These are phyloP conservation scores for Clarias gariepinus DNA, from an alignment of 2,113 vertebrate species.

Conservation along the genomic window DNA sequence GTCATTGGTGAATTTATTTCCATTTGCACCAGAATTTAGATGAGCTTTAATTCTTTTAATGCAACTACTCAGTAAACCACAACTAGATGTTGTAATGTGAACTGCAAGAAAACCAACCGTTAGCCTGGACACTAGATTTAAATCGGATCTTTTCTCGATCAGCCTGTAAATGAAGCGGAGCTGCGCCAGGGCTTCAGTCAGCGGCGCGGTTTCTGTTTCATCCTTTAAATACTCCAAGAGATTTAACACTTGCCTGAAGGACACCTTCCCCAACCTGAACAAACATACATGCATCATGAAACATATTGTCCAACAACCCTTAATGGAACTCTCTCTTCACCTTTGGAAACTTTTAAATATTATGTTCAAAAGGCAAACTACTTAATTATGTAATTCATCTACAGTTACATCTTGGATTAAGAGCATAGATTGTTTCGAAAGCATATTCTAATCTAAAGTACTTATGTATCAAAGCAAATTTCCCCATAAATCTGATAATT, in stretches of 20 bases:
- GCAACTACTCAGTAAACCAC: background rate
- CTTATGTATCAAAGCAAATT: too few species aligned
- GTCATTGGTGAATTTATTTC: background rate
- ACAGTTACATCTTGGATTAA: too few species aligned
- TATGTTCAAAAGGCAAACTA: background rate
- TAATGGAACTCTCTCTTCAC: background rate
- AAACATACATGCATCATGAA: background rate
- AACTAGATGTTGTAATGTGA: too few species aligned
- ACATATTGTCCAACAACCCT: background rate
- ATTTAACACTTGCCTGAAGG: conserved; percentile 77
- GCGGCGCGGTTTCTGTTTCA: conserved; percentile 80
- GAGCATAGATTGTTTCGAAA: too few species aligned
- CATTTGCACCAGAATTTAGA: background rate
- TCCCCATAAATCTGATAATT: too few species aligned
- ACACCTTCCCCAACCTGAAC: conserved; percentile 80
- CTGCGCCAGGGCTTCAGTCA: conserved; percentile 83
- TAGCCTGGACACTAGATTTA: conserved; percentile 68
- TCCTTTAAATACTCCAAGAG: conserved; percentile 78
- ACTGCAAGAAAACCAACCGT: conserved; percentile 67
- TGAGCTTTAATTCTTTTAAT: background rate
- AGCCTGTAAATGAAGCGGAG: conserved; percentile 77
- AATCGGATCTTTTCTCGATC: conserved; percentile 81
- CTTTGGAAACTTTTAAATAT: background rate
- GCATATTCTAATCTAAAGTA: too few species aligned
- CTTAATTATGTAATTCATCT: background rate